Evolutionary conservation across 2,113 vertebrate genomes (phyloP), one percentile per base, ranked within the genome.

Genomic region (Rattus rattus): DNA sequence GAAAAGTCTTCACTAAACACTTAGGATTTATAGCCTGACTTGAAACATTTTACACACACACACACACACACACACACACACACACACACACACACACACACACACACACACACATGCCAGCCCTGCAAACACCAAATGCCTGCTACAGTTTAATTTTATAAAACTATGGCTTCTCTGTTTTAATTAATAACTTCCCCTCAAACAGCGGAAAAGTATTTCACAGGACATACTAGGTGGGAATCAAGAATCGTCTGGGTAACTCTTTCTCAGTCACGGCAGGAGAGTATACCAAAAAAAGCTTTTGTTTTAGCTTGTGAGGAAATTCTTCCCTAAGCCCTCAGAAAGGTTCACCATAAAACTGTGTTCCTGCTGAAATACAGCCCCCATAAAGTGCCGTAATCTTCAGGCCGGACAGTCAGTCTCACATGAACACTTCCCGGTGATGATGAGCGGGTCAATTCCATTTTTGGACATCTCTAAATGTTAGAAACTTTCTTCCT

Each of bases 331-430:
- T 90, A 94, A 97, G 39, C n/a, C 36, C 81, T 89, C 52, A 81
- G 84, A 93, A 94, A 92, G 52, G 79, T 79, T 95, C 86, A 90
- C 92, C 88, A 94, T 96, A 96, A 96, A 97, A 84, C 14, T 19
- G 49, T 81, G 67, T 94, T 91, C 88, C 73, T 96, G 89, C 69
- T 95, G 87, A 97, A 96, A 97, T 94, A 91, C 73, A 91, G 61
- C 0, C 0, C 56, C 72, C 91, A 95, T 76, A 96, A 96, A 95
- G 76, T 81, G 92, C 83, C 86, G 75, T 79, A 94, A 96, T 94
- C 92, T 91, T 93, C 47, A 16, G 79, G 76, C 63, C 1, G 47
- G 92, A 95, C 26, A 83, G 72, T 67, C 92, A 86, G 72, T 67
- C 92, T 96, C 77, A 75, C 4, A 3, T 43, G 88, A 94, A 77